Base-by-base conservation (phyloP, 1,140 invertebrate species). In the Drosophila nasuta region DNA sequence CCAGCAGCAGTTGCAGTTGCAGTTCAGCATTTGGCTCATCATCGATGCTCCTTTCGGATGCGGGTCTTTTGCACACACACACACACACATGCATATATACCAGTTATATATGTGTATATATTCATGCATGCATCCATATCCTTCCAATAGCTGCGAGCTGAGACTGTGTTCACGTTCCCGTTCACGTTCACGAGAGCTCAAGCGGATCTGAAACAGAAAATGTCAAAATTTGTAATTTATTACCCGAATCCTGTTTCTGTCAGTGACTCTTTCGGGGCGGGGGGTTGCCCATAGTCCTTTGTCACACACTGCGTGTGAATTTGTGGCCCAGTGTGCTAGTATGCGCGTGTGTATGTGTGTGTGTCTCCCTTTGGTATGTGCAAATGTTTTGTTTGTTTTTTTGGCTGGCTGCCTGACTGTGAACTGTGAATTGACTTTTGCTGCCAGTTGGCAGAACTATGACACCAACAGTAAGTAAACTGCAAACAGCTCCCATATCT, bases 211-310 rank as follows among this genome's bases (percentile, higher is more conserved):
- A 91, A 91, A 86, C 91, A 88, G 90, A 91, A 91, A 91, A 91
- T 91, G 91, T 91, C 91, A 91, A 91, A 91, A 81, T 91, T 91
- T 91, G 77, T 91, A 91, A 91, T 91, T 91, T 91, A 91, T 91
- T 91, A 91, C 91, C 87, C 79, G 90, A 91, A 91, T 91, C 91
- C 91, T 91, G 91, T 91, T 91, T 91, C 91, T 91, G 90, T 90
- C 83, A 91, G 89, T 88, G 88, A 88, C 76, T 91, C 82, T 80
- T 86, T 85, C 57, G 83, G 68, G 85, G 71, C 83, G 77, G 38
- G 71, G 72, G 45, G 60, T 75, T 68, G 64, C 38, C 38, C 60
- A 57, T 49, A 75, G 80, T 88, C 83, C 83, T 89, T 89, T 88
- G 85, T 88, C 81, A 85, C 83, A 89, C 81, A 89, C 81, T 88